Percentiles rank a stretch among this genome's conserved stretches.
Evolutionary conservation across 2,888 invertebrate genomes (phyloP).

Genomic region (Pachydiplax longipennis): DNA sequence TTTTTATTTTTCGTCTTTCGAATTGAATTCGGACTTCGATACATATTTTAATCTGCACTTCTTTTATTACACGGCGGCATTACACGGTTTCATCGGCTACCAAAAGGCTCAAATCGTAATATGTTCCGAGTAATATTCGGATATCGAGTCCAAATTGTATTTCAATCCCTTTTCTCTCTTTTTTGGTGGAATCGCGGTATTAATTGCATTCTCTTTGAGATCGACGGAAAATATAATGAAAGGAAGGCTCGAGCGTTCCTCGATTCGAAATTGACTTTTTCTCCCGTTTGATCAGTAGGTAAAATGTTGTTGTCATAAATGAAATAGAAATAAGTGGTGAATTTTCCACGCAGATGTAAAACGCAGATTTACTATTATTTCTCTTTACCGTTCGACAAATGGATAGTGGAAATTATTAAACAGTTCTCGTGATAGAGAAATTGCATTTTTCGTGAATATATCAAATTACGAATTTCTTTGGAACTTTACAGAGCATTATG

Average conservation of each 20-base stretch:
- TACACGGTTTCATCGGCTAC: neutral
- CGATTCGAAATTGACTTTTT: neutral
- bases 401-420: too few species aligned
- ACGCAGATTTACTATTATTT: too few species aligned
- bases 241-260: neutral
- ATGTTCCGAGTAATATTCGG: neutral
- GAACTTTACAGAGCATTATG: too few species aligned
- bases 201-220: conserved; percentile 37
- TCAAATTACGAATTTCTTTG: too few species aligned
- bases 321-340: too few species aligned
- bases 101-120: neutral
- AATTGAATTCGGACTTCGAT: neutral
- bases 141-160: conserved; percentile 15
- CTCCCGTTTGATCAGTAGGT: neutral
- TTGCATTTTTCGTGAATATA: too few species aligned
- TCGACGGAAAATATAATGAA: neutral
- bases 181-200: neutral
- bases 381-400: too few species aligned
- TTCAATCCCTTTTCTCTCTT: neutral
- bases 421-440: too few species aligned
- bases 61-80: neutral
- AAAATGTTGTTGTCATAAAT: neutral
- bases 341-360: too few species aligned
- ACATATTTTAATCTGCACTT: neutral
- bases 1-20: too few species aligned